A percentile compares a stretch with the other conserved stretches of the same genome.
Evolutionary conservation across 92 coral and sea anemone species (phyloP).

Genomic region (Bergia sp.): DNA sequence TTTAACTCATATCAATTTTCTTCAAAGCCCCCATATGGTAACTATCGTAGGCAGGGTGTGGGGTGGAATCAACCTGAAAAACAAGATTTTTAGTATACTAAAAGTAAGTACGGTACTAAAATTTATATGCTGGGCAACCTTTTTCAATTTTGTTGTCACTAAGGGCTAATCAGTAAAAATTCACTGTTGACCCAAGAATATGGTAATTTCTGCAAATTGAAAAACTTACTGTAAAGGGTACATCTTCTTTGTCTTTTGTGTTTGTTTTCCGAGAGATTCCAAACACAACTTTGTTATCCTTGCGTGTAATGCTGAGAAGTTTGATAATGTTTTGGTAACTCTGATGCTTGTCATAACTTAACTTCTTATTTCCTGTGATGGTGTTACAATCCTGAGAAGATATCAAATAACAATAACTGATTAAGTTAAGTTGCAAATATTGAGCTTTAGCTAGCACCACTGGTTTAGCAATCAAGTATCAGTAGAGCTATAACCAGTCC

Average conservation of each 20-base stretch:
- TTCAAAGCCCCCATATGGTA: too few species aligned
- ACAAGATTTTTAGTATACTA: too few species aligned
- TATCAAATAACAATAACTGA: background rate
- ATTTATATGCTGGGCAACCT: too few species aligned
- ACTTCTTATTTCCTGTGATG: background rate
- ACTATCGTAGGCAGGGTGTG: too few species aligned
- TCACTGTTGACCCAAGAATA: background rate
- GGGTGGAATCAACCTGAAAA: too few species aligned
- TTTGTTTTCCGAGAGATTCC: conserved; percentile 45
- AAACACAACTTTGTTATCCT: conserved; percentile 10
- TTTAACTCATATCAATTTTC: too few species aligned
- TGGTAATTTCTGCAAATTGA: background rate
- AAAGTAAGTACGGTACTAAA: too few species aligned
- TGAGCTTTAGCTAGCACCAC: background rate
- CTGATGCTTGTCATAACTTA: conserved; percentile 15
- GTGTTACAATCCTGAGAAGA: conserved; percentile 18
- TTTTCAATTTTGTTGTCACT: too few species aligned
- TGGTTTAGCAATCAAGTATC: too few species aligned
- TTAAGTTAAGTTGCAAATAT: background rate
- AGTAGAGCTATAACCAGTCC: too few species aligned
- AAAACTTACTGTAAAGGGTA: conserved; percentile 52
- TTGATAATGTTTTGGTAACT: conserved; percentile 15
- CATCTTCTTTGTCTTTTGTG: conserved; percentile 57
- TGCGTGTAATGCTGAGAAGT: background rate
- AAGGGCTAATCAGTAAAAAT: background rate